Evolutionary conservation across 1,140 invertebrate species (phyloP), one percentile per base, ranked within the genome.

Genomic region (Bombus waltoni): DNA sequence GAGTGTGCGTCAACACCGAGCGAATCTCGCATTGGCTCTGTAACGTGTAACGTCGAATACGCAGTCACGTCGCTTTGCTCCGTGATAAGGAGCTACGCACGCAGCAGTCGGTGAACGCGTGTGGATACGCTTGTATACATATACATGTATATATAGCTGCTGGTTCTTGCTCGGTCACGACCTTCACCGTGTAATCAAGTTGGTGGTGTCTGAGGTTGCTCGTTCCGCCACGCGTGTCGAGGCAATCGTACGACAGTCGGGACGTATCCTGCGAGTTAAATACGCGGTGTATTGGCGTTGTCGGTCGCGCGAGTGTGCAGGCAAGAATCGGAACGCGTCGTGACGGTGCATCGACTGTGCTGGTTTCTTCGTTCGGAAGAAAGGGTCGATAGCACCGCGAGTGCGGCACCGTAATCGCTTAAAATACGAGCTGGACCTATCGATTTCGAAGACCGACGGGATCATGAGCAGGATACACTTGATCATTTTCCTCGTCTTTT

Each of bases 391-490:
- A 53, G 35, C 25, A 9, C 35, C 8, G 35, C 1, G n/a, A 57
- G 13, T 57, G 35, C 74, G 32, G 71, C 40, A 18, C 40, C 25
- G 11, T 74, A 47, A 47, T 22, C 6, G 72, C 40, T 73, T 22
- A 22, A 44, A 73, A 44, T 44, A 74, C 44, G 22, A 53, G 18
- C 8, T 25, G 22, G 5, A 59, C 9, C 35, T 32, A 72, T 80
- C 62, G 42, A 71, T 81, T 35, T 42, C 40, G 22, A 76, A 25
- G 35, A 22, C 22, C 40, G 25, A 22, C 71, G 8, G 40, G 38
- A 85, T n/a, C 83, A 78, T 85, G 76, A 72, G 53, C 68, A 71
- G 68, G 25, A 79, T 85, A 62, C 83, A 85, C 18, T 22, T 81
- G 28, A 35, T 81, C 22, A 81, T 85, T 57, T 68, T 85, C 9